phyloP scores from a whole-genome alignment of 2,113 vertebrate genomes.

The Syngnathus scovelli region DNA sequence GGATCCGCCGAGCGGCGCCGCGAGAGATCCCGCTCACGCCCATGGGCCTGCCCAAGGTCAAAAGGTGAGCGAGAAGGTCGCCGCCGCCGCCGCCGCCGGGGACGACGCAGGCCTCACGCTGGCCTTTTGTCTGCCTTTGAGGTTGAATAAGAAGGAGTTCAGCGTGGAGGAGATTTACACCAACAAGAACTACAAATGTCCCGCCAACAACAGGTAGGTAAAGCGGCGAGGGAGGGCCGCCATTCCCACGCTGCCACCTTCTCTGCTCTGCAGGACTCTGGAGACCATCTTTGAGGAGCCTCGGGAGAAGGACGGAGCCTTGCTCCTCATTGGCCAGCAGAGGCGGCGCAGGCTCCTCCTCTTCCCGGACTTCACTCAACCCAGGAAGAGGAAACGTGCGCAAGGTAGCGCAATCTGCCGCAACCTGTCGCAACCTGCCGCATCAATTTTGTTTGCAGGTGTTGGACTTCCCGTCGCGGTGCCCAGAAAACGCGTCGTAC shows the following conservation, averaged over 20 bases:
- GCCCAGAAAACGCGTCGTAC: constrained; percentile 70
- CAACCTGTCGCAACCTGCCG: neutral
- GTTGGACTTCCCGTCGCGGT: constrained; percentile 45
- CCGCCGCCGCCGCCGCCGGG: accelerated
- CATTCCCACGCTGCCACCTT: constrained; percentile 22
- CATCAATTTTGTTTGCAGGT: constrained; percentile 11
- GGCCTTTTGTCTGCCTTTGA: constrained; percentile 33
- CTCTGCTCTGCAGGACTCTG: constrained; percentile 73
- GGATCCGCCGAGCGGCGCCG: constrained; percentile 86
- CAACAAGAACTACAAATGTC: constrained; percentile 93
- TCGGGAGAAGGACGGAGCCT: constrained; percentile 82
- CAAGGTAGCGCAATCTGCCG: constrained; percentile 30
- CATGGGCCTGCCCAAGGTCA: constrained; percentile 91
- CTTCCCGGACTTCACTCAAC: constrained; percentile 89
- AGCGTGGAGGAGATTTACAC: constrained; percentile 98
- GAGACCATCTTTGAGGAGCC: constrained; percentile 98
- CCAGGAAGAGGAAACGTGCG: constrained; percentile 77
- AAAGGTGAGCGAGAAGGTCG: constrained; percentile 68
- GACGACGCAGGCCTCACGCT: neutral
- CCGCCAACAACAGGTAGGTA: constrained; percentile 81
- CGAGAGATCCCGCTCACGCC: constrained; percentile 87
- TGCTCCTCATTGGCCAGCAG: constrained; percentile 86
- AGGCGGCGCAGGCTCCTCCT: constrained; percentile 87
- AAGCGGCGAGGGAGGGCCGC: neutral
- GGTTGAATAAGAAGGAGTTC: constrained; percentile 95